A percentile compares a stretch with the other conserved stretches of the same genome.
These are phyloP conservation scores for Parnassius glacialis DNA, from an alignment of 2,888 invertebrate genomes.

Conservation along the genomic window DNA sequence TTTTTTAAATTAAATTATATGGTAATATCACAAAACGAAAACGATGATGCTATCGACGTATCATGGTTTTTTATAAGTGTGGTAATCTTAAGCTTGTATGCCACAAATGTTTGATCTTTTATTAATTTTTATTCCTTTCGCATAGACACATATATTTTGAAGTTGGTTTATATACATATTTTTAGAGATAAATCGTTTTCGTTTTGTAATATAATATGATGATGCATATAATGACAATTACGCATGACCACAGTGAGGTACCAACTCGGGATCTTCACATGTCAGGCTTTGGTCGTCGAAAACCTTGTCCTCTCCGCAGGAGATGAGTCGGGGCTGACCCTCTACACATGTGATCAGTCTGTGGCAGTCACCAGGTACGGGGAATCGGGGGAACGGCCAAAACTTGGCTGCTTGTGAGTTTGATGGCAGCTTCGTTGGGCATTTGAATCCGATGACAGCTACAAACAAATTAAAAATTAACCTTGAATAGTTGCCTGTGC, in stretches of 20 bases:
- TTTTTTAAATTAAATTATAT: constrained; percentile 46
- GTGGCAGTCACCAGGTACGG: constrained; percentile 93
- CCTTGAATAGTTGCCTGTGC: no score
- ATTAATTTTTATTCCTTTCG: no score
- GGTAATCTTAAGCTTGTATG: no score
- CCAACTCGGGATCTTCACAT: constrained; percentile 89
- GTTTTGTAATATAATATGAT: constrained; percentile 48
- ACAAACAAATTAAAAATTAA: constrained; percentile 40
- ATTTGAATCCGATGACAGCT: constrained; percentile 96
- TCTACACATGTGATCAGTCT: constrained; percentile 95
- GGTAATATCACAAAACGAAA: constrained; percentile 59
- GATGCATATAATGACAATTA: constrained; percentile 38
- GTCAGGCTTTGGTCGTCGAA: constrained; percentile 91
- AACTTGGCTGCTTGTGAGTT: constrained; percentile 91
- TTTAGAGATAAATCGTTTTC: constrained; percentile 43
- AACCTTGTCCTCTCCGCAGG: constrained; percentile 93
- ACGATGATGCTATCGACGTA: constrained; percentile 33
- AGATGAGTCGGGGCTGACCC: constrained; percentile 91
- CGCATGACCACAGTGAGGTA: constrained; percentile 72
- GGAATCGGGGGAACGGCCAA: constrained; percentile 95
- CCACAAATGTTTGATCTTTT: no score
- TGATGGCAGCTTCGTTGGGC: constrained; percentile 91
- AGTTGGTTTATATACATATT: background rate
- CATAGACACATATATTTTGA: background rate
- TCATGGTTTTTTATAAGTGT: no score